Conservation (phyloP, 2,888 invertebrate species). For the Mycalesis mineus region DNA sequence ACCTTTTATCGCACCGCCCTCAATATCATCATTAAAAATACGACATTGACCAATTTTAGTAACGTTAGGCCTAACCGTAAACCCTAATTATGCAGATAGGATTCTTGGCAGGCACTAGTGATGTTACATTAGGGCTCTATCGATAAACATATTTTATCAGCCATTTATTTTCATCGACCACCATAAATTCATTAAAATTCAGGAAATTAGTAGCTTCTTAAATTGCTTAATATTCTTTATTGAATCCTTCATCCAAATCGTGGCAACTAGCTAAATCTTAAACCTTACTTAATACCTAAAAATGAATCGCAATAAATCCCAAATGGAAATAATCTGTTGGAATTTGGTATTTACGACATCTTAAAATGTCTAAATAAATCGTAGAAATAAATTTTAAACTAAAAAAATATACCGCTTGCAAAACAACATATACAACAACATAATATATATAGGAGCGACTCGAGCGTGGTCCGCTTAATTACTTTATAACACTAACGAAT, state of each 20-base stretch:
- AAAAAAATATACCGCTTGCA: not conserved
- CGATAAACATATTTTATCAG: not conserved
- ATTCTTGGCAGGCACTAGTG: constrained; percentile 10
- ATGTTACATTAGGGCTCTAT: not conserved
- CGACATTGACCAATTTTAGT: constrained; percentile 39
- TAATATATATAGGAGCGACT: no score
- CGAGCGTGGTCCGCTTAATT: no score
- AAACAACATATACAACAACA: no score
- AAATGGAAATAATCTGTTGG: no score
- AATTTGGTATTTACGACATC: no score
- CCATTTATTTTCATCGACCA: not conserved
- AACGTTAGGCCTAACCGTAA: constrained; percentile 36
- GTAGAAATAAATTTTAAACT: not conserved
- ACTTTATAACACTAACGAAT: no score
- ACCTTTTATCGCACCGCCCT: constrained; percentile 40
- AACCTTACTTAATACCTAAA: no score
- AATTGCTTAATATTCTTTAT: no score
- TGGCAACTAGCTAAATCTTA: no score
- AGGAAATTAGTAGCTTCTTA: not conserved
- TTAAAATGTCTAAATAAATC: no score
- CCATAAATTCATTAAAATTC: not conserved
- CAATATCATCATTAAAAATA: constrained; percentile 39
- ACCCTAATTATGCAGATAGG: constrained; percentile 42
- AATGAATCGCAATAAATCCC: no score
- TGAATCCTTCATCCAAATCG: no score